Evolutionary conservation across 1,140 invertebrate genomes (phyloP).

Genomic region (Procambarus virginalis): DNA sequence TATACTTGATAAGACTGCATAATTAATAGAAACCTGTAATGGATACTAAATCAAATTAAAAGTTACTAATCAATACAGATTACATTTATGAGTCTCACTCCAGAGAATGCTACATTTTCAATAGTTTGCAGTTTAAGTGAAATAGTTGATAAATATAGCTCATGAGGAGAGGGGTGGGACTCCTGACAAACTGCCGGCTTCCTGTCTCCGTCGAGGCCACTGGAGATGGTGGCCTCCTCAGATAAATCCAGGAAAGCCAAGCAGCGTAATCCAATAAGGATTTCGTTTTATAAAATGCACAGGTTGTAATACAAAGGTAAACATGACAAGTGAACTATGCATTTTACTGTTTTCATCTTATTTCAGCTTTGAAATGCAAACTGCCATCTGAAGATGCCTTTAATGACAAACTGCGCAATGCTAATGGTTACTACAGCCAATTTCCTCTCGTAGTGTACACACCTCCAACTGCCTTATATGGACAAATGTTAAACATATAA

Average conservation of each 20-base stretch:
- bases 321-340: background rate
- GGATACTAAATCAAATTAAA: background rate
- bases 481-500: conserved; percentile 15
- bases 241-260: background rate
- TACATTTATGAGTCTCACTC: background rate
- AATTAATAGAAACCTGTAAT: background rate
- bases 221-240: too few relatives aligned
- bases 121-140: background rate
- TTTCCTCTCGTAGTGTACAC: background rate
- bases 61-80: background rate
- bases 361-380: background rate
- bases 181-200: too few relatives aligned
- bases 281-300: background rate
- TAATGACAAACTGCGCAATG: background rate
- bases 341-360: background rate
- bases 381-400: background rate
- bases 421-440: background rate
- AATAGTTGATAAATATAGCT: background rate
- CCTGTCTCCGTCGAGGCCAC: too few relatives aligned
- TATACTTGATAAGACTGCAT: background rate
- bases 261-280: background rate
- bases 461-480: background rate
- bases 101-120: background rate
- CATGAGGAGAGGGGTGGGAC: too few relatives aligned
- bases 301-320: background rate